Base-by-base conservation (phyloP, 2,888 invertebrate genomes). In the Gymnocheta viridis region DNA sequence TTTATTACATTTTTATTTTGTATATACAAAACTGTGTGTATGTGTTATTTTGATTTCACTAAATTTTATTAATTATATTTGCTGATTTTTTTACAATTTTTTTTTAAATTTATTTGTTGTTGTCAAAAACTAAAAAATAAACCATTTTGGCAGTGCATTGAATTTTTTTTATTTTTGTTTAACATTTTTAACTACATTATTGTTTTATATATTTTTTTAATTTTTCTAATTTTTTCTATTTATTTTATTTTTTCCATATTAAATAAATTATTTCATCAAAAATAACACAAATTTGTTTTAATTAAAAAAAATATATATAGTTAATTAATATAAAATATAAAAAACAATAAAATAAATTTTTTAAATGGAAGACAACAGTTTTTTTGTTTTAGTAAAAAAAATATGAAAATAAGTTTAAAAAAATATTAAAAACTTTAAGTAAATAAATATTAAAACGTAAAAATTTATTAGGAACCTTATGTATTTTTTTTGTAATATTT, bases 121-220 rank as follows among this genome's bases (percentile, higher is more conserved):
- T 87, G 86, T 87, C 88, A 89, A 89, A 81, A 84, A 73, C 73
- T 67, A 84, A 84, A 76, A 81, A 81, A 81, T 80, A 90, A 89
- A 89, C 89, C 89, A 89, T 90, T 89, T 90, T 90, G 90, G 90
- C 90, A 90, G 90, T 90, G 90, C 90, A 90, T 90, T 90, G 89
- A 90, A 82, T 85, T 80, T 70, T 88, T 85, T 62, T 9, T 62
- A 44, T 62, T 29, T 72, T 38, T 60, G 44, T 38, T 54, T 56
- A 64, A 51, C 12, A 64, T 76, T 17, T 81, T 70, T 80, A 82
- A 73, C 38, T 79, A 79, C 38, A 69, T 62, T 82, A 67, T 78
- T 35, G 54, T 77, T 77, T 58, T 51, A 44, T n/a, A n/a, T 49
- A 64, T 32, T 70, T 41, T 70, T 32, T 67, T 47, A 9, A 44